Percentiles rank a stretch among this genome's conserved stretches.
Conservation (phyloP, 2,888 invertebrate genomes). For the Imbricaverruca yamaguchii region DNA sequence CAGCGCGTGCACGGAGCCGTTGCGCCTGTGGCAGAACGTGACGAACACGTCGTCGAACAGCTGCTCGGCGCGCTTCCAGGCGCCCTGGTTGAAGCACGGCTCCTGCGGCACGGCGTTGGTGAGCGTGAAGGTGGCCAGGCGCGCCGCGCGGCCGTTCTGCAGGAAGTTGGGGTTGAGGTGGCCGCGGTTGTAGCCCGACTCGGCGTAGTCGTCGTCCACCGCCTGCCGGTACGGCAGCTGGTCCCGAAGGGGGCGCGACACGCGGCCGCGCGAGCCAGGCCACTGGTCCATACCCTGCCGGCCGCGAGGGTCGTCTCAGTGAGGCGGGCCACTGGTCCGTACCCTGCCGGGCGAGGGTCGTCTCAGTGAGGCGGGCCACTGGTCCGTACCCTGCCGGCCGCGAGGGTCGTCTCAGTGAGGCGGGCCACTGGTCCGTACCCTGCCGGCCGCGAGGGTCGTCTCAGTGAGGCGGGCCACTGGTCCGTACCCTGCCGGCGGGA, state of each 20-base stretch:
- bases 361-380: too few relatives aligned
- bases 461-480: conserved; percentile 2
- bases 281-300: conserved; percentile 11
- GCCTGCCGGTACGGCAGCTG: not conserved
- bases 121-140: conserved; percentile 8
- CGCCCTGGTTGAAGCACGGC: conserved; percentile 18
- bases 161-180: conserved; percentile 16
- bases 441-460: too few relatives aligned
- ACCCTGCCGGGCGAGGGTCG: too few relatives aligned
- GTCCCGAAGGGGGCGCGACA: not conserved
- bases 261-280: conserved; percentile 2
- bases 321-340: too few relatives aligned
- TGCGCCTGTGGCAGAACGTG: not conserved
- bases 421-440: too few relatives aligned
- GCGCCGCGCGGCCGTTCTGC: not conserved
- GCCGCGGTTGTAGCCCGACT: conserved; percentile 12
- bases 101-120: conserved; percentile 19
- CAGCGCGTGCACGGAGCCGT: not conserved
- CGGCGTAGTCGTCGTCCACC: conserved; percentile 12
- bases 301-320: too few relatives aligned
- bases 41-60: conserved; percentile 12
- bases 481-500: not conserved
- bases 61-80: conserved; percentile 16
- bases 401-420: too few relatives aligned
- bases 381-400: too few relatives aligned